These are phyloP conservation scores for Drosophila ironensis DNA, from an alignment of 1,140 invertebrate species.

Conservation along the genomic window DNA sequence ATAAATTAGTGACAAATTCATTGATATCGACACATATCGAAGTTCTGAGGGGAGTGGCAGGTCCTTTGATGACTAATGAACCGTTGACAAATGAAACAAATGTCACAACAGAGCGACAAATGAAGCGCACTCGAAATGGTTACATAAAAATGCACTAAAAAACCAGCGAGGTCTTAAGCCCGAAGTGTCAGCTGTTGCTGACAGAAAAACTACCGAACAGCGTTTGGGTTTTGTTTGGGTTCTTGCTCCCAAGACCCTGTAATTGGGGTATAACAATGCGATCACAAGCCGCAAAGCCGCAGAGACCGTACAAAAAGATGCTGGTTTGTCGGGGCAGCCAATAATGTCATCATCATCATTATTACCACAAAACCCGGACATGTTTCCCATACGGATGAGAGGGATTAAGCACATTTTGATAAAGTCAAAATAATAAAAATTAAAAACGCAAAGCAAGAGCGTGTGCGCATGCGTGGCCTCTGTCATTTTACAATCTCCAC, in stretches of 20 bases:
- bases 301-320: conserved; percentile 51
- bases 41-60: conserved; percentile 25
- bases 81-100: conserved; percentile 65
- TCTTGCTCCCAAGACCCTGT: conserved; percentile 24
- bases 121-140: conserved; percentile 52
- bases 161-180: no score
- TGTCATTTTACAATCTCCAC: conserved; percentile 34
- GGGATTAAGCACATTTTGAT: conserved; percentile 43
- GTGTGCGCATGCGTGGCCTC: conserved; percentile 45
- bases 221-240: conserved; percentile 14
- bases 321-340: conserved; percentile 45
- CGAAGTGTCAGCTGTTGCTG: conserved; percentile 19
- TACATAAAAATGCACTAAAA: conserved; percentile 66
- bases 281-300: conserved; percentile 24
- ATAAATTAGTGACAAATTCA: conserved; percentile 60
- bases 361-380: conserved; percentile 28
- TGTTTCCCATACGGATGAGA: conserved; percentile 65
- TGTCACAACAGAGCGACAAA: conserved; percentile 66
- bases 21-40: conserved; percentile 27
- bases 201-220: conserved; percentile 36
- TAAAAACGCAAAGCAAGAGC: conserved; percentile 24
- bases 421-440: conserved; percentile 74
- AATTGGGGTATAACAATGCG: conserved; percentile 42
- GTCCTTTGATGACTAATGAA: conserved; percentile 63
- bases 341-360: conserved; percentile 66